These are phyloP conservation scores for Drosophila sordidula DNA, from an alignment of 2,888 invertebrate species.

Conservation along the genomic window DNA sequence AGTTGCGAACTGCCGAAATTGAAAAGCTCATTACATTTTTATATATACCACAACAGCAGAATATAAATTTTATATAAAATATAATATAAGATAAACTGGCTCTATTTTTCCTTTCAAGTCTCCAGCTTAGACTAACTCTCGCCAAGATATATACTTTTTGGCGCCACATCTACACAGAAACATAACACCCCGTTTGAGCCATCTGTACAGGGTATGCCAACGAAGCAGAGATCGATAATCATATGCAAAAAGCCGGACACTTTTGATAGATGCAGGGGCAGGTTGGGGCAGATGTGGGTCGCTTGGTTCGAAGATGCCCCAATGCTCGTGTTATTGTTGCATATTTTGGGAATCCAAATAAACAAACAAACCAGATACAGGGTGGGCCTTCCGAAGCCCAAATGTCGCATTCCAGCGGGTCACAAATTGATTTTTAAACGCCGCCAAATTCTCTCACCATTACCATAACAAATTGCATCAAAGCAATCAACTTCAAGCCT, in stretches of 20 bases:
- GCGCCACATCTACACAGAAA: no score
- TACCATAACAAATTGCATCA: neutral
- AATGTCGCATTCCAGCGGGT: neutral
- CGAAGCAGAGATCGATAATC: constrained; percentile 62
- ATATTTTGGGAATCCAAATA: constrained; percentile 36
- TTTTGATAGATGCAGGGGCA: constrained; percentile 14
- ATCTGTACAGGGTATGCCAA: neutral
- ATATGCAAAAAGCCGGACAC: constrained; percentile 79
- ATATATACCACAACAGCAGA: no score
- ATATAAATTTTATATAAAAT: no score
- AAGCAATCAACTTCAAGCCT: no score
- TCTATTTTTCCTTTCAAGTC: no score
- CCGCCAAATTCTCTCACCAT: neutral
- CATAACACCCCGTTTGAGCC: neutral
- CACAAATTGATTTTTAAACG: neutral
- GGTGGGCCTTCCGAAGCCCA: constrained; percentile 12
- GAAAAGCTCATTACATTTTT: no score
- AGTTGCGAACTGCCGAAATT: no score
- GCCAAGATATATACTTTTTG: no score
- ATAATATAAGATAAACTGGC: no score
- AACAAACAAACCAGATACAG: constrained; percentile 28
- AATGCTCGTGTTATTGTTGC: constrained; percentile 53
- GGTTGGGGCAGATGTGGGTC: constrained; percentile 29
- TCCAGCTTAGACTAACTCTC: no score
- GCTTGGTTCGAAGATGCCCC: constrained; percentile 45